Conservation (phyloP, 2,888 invertebrate genomes). For the Watsonalla cultraria region DNA sequence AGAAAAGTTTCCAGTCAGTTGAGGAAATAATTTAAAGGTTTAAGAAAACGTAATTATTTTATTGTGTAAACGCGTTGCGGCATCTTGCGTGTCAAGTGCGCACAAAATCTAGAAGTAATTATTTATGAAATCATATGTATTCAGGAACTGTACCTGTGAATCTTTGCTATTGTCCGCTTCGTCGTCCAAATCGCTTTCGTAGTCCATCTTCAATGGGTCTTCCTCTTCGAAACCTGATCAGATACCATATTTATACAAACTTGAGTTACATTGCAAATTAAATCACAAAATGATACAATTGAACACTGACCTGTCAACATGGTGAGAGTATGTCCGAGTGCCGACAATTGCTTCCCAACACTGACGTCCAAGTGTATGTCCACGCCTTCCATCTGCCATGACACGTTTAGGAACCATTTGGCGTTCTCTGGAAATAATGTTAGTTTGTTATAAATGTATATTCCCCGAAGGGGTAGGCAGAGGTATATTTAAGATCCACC, state of each 20-base stretch:
- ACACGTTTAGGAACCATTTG: slow-evolving; percentile 98
- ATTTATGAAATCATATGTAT: too few relatives aligned
- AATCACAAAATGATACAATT: too few relatives aligned
- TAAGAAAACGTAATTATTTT: too few relatives aligned
- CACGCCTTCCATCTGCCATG: slow-evolving; percentile 99
- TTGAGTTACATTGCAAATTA: neutral
- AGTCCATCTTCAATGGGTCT: slow-evolving; percentile 83
- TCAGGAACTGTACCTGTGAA: slow-evolving; percentile 56
- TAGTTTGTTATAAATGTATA: neutral
- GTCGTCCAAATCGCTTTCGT: slow-evolving; percentile 89
- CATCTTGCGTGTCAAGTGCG: too few relatives aligned
- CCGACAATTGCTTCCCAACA: slow-evolving; percentile 96
- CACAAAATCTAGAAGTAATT: too few relatives aligned
- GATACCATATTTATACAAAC: neutral
- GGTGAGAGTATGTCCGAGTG: slow-evolving; percentile 96
- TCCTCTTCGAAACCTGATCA: slow-evolving; percentile 86
- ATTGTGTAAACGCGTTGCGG: too few relatives aligned
- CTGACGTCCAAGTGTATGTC: slow-evolving; percentile 97
- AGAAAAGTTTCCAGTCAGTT: too few relatives aligned
- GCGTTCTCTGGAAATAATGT: slow-evolving; percentile 85
- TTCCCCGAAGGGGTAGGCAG: too few relatives aligned
- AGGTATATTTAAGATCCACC: too few relatives aligned
- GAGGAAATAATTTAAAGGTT: too few relatives aligned
- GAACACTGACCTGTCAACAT: slow-evolving; percentile 87
- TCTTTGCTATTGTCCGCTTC: slow-evolving; percentile 81